Percentiles rank a stretch among this genome's conserved stretches.
Conservation (phyloP, 2,797 vertebrate species). For the Anas acuta region DNA sequence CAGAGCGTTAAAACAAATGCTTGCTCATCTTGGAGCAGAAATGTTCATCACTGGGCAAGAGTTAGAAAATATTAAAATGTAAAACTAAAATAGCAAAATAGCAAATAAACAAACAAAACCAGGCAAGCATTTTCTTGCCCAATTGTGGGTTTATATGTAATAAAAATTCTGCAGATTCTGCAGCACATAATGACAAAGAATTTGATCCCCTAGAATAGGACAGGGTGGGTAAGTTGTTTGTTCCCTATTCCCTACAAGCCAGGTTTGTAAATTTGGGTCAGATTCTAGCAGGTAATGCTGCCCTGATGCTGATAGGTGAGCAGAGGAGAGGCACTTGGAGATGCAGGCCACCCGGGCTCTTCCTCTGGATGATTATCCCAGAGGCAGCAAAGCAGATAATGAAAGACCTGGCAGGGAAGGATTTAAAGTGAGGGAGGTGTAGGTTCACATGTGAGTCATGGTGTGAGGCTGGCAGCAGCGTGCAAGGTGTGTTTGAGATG, state of each 20-base stretch:
- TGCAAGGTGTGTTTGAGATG: background rate
- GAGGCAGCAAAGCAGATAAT: constrained; percentile 37
- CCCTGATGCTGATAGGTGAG: background rate
- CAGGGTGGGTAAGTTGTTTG: background rate
- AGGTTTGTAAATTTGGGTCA: background rate
- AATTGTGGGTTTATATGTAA: background rate
- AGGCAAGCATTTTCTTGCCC: background rate
- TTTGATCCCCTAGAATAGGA: background rate
- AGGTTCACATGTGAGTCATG: constrained; percentile 45
- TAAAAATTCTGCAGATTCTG: background rate
- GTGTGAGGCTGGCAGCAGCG: constrained; percentile 13
- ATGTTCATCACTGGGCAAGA: background rate
- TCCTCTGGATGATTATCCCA: background rate
- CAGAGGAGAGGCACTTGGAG: background rate
- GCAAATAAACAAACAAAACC: background rate
- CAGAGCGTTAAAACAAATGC: background rate
- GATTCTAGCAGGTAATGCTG: background rate
- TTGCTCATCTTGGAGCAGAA: background rate
- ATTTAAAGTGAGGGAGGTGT: constrained; percentile 18
- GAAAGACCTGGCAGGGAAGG: constrained; percentile 16
- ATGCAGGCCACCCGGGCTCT: background rate
- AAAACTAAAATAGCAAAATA: background rate
- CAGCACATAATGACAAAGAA: too few relatives aligned
- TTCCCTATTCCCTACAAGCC: background rate
- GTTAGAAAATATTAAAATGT: background rate